Evolutionary conservation across 2,797 vertebrate species (phyloP).

Genomic region (Pseudotriccus pelzelni): DNA sequence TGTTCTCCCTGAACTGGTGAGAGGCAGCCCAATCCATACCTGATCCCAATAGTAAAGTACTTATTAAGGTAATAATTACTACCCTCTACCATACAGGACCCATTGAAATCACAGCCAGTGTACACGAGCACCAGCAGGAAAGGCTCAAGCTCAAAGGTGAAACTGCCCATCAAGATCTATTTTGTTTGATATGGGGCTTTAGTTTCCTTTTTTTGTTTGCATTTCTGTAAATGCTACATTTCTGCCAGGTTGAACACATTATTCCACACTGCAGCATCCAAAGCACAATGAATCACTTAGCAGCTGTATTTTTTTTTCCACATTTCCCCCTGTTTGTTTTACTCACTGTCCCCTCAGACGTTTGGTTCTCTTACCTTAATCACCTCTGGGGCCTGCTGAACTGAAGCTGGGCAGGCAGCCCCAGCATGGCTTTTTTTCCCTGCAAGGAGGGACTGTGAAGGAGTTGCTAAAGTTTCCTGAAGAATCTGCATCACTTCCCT

Average conservation of each 20-base stretch:
- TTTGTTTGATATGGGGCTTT: neutral
- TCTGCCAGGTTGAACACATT: neutral
- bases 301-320: rapidly evolving
- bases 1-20: neutral
- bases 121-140: neutral
- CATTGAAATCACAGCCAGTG: neutral
- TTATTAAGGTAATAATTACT: neutral
- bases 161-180: neutral
- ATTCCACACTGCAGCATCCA: conserved; percentile 1
- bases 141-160: neutral
- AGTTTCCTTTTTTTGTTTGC: neutral
- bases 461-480: conserved; percentile 88
- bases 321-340: neutral
- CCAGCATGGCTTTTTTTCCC: conserved; percentile 54
- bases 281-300: neutral
- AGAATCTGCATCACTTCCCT: conserved; percentile 96
- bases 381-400: conserved; percentile 93
- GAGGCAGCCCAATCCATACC: neutral
- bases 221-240: neutral
- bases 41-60: neutral
- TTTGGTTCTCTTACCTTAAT: conserved; percentile 86
- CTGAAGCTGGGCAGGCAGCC: conserved; percentile 78
- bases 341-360: neutral
- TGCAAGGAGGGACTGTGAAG: conserved; percentile 72
- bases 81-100: neutral